These are phyloP conservation scores for Polymixis flavicincta DNA, from an alignment of 2,888 invertebrate genomes.

Conservation along the genomic window DNA sequence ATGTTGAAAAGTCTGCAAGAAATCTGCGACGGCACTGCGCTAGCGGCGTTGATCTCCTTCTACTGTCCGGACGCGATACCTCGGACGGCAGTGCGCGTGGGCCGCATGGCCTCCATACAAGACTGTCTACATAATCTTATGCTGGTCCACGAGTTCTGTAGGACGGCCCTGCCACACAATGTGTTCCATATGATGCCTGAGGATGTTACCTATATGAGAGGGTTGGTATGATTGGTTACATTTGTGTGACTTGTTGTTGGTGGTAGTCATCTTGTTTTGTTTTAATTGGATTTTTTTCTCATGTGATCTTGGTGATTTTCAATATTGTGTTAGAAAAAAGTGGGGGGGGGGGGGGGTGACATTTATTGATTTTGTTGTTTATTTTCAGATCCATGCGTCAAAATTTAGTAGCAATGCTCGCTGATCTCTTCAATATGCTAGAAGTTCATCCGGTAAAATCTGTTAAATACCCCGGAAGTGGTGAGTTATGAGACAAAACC, in stretches of 20 bases:
- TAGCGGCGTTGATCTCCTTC: constrained; percentile 96
- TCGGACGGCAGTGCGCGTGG: constrained; percentile 89
- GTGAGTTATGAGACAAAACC: constrained; percentile 76
- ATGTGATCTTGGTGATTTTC: neutral
- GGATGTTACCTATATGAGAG: constrained; percentile 98
- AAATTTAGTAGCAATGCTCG: constrained; percentile 97
- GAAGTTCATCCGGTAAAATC: constrained; percentile 98
- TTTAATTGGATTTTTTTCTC: neutral
- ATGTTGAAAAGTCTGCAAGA: constrained; percentile 95
- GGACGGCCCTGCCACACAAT: constrained; percentile 95
- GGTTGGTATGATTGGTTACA: constrained; percentile 87
- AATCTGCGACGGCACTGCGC: constrained; percentile 97
- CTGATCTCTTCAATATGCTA: constrained; percentile 97
- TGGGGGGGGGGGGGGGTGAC: neutral
- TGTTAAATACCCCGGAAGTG: constrained; percentile 95
- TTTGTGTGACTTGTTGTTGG: neutral
- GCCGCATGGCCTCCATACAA: constrained; percentile 94
- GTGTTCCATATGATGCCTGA: constrained; percentile 98
- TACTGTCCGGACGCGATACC: constrained; percentile 93
- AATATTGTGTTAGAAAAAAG: neutral
- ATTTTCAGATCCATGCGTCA: constrained; percentile 95
- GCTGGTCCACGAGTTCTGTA: constrained; percentile 96
- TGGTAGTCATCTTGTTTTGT: neutral
- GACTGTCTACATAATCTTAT: constrained; percentile 98
- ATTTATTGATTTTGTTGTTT: constrained; percentile 14